Base-by-base conservation (phyloP, 1,140 invertebrate genomes). In the Cherax quadricarinatus region DNA sequence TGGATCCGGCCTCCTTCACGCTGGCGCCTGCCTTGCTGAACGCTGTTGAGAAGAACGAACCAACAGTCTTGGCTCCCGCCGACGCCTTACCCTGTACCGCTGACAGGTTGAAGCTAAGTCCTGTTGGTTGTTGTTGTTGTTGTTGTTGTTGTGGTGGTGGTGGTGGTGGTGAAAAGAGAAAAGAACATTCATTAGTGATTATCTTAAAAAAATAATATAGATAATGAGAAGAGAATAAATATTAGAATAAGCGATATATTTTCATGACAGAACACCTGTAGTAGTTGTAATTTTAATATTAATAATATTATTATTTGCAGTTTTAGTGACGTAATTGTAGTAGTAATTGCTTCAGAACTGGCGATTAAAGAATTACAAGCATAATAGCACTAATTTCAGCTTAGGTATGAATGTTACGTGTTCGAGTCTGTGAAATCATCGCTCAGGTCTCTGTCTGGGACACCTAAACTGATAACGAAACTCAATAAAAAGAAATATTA, bases 11-110 rank as follows among this genome's bases (percentile, higher is more conserved):
- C 53, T 91, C 90, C 84, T 91, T 91, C 30, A 91, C 90, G 62
- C 90, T 91, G 84, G 90, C 90, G 30, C 90, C 90, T 66, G 93
- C 93, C 80, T 93, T 93, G 16, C 88, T 91, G 91, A 93, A 93
- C 5, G 93, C 93, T n/a, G 93, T 82, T 9, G 88, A 90, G 86
- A 93, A 93, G 88, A 93, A 75, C 6, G 70, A 75, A 12, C 70
- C 70, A n/a, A 75, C 70, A 5, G 80, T 91, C 88, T 93, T 93
- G 91, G 93, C 93, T 0, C 82, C 24, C 0, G 93, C 93, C 4
- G 91, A 91, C 12, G 93, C 93, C 75, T 89, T 86, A 21, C 89
- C 88, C 81, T 92, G 91, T 41, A 93, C 93, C 4, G 87, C 93
- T 12, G 93, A 93, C 73, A 93, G 84, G 78, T 93, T 93, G 88